Percentiles rank a stretch among this genome's conserved stretches.
Evolutionary conservation across 2,797 vertebrate genomes (phyloP).

Genomic region (Scarus forsteni): DNA sequence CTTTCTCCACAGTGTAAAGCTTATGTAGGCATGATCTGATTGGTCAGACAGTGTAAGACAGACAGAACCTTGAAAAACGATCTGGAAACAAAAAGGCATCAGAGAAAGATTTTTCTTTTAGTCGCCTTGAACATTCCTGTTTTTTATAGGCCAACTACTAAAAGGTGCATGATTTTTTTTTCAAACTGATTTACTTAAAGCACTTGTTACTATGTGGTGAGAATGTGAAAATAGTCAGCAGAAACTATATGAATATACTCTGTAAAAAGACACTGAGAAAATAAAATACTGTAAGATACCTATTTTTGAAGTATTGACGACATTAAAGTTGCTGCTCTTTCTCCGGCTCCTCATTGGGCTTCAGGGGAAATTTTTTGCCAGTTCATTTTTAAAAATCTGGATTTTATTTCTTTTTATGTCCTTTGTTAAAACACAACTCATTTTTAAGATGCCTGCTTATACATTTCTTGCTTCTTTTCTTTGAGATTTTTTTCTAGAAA

Average conservation of each 20-base stretch:
- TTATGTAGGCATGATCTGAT: slow-evolving; percentile 83
- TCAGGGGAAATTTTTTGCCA: slow-evolving; percentile 53
- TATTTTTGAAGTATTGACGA: slow-evolving; percentile 85
- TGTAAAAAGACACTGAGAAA: slow-evolving; percentile 85
- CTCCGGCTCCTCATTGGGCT: slow-evolving; percentile 62
- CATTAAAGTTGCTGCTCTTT: slow-evolving; percentile 79
- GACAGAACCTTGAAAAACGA: slow-evolving; percentile 51
- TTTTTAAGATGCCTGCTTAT: slow-evolving; percentile 67
- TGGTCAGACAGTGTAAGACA: slow-evolving; percentile 70
- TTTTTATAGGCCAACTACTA: slow-evolving; percentile 83
- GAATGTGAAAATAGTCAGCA: slow-evolving; percentile 87
- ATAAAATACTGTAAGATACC: slow-evolving; percentile 86
- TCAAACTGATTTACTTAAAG: slow-evolving; percentile 81
- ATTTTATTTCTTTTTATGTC: slow-evolving; percentile 46
- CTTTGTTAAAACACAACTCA: slow-evolving; percentile 42
- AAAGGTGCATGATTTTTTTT: slow-evolving; percentile 86
- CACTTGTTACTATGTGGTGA: slow-evolving; percentile 88
- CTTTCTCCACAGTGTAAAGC: slow-evolving; percentile 83
- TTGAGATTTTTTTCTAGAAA: slow-evolving; percentile 57
- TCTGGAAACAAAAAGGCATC: slow-evolving; percentile 57
- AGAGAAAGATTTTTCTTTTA: slow-evolving; percentile 55
- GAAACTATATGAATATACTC: slow-evolving; percentile 88
- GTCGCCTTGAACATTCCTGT: slow-evolving; percentile 85
- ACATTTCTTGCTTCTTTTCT: slow-evolving; percentile 43
- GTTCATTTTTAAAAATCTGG: slow-evolving; percentile 68